phyloP scores from a whole-genome alignment of 2,888 invertebrate species.

The Caenorhabditis drosophilae region DNA sequence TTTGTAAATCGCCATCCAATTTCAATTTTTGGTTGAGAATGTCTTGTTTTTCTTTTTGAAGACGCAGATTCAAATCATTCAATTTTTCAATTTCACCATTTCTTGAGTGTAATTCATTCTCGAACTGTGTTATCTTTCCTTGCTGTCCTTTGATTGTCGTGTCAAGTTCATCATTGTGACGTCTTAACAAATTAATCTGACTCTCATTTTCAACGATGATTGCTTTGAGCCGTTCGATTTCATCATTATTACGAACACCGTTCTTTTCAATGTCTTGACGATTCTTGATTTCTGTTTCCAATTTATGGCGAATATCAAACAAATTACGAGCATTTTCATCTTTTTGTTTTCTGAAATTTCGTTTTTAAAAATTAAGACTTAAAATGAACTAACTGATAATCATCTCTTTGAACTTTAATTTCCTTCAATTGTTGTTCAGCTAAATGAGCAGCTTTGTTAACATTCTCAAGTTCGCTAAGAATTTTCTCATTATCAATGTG shows the following conservation, averaged over 20 bases:
- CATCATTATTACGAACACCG: constrained; percentile 54
- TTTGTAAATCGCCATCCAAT: constrained; percentile 57
- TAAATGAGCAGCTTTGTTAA: constrained; percentile 48
- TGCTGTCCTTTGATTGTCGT: constrained; percentile 66
- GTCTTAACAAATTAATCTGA: constrained; percentile 59
- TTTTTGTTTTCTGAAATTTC: constrained; percentile 56
- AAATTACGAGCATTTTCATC: constrained; percentile 61
- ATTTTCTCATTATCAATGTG: constrained; percentile 55
- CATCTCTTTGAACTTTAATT: constrained; percentile 65
- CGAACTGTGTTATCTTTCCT: constrained; percentile 62
- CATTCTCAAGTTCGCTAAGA: constrained; percentile 46
- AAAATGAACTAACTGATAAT: constrained; percentile 48
- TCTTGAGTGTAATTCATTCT: constrained; percentile 61
- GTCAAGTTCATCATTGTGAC: constrained; percentile 67
- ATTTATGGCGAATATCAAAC: constrained; percentile 58
- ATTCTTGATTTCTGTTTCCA: constrained; percentile 55
- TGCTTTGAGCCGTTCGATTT: constrained; percentile 59
- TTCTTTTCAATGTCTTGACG: constrained; percentile 49
- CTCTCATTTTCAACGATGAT: constrained; percentile 62
- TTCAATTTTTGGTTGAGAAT: constrained; percentile 63
- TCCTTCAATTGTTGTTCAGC: constrained; percentile 64
- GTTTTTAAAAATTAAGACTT: background rate
- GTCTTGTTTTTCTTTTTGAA: constrained; percentile 66
- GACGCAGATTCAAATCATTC: constrained; percentile 63
- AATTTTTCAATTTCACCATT: constrained; percentile 64